These are phyloP conservation scores for Proterorhinus semilunaris DNA, from an alignment of 2,113 vertebrate genomes.

Conservation along the genomic window DNA sequence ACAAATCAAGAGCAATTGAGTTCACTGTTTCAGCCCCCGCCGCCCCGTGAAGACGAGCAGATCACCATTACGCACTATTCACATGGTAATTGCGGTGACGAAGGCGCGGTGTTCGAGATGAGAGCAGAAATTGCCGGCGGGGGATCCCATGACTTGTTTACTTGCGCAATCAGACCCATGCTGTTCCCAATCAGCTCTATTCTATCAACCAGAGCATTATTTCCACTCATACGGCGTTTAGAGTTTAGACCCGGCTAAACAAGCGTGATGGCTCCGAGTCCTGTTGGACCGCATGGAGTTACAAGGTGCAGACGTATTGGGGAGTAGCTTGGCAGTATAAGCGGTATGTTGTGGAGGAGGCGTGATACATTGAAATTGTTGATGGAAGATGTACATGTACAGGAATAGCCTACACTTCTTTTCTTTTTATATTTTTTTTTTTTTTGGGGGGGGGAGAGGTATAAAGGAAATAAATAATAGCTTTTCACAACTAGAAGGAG, in stretches of 20 bases:
- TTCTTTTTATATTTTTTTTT: too few species aligned
- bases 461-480: too few species aligned
- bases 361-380: too few species aligned
- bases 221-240: slow-evolving; percentile 31
- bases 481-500: too few species aligned
- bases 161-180: slow-evolving; percentile 62
- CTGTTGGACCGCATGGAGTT: slow-evolving; percentile 2
- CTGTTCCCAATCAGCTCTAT: slow-evolving; percentile 62
- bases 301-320: background rate
- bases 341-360: too few species aligned
- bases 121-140: slow-evolving; percentile 39
- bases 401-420: too few species aligned
- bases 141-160: slow-evolving; percentile 46
- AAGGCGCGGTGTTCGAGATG: slow-evolving; percentile 3
- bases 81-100: slow-evolving; percentile 32
- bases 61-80: slow-evolving; percentile 50
- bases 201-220: slow-evolving; percentile 56
- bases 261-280: background rate
- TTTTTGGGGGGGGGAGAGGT: too few species aligned
- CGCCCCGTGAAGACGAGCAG: slow-evolving; percentile 18
- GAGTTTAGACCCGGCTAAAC: slow-evolving; percentile 29
- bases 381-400: too few species aligned
- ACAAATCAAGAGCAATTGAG: slow-evolving; percentile 52
- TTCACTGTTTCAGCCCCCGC: slow-evolving; percentile 4
- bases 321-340: background rate